Conservation (phyloP, 2,888 invertebrate species). For the Eledona agricola region DNA sequence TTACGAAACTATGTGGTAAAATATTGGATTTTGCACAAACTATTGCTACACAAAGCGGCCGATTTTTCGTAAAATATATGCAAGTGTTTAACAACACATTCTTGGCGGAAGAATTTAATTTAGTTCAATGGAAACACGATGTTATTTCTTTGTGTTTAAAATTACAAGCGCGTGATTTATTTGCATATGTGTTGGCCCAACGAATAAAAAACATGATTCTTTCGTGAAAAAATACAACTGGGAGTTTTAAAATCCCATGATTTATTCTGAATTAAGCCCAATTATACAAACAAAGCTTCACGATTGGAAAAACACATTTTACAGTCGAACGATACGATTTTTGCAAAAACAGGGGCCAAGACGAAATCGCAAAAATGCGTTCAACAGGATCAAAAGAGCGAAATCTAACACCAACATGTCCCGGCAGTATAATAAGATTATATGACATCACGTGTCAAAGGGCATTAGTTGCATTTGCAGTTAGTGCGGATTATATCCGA, state of each 20-base stretch:
- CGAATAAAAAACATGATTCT: slow-evolving; percentile 31
- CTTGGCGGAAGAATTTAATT: slow-evolving; percentile 47
- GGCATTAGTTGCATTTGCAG: too few relatives aligned
- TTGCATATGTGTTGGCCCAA: slow-evolving; percentile 35
- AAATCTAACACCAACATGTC: slow-evolving; percentile 1
- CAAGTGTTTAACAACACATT: too few relatives aligned
- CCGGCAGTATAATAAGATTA: slow-evolving; percentile 20
- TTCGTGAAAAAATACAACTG: slow-evolving; percentile 10
- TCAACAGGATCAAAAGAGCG: slow-evolving; percentile 7
- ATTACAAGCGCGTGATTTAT: slow-evolving; percentile 36
- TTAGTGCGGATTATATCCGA: too few relatives aligned
- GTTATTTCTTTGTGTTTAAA: slow-evolving; percentile 39
- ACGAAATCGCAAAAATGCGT: slow-evolving; percentile 3
- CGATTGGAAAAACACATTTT: slow-evolving; percentile 12
- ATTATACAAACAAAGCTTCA: slow-evolving; percentile 8
- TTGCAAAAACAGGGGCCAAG: too few relatives aligned
- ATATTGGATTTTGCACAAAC: too few relatives aligned
- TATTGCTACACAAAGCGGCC: too few relatives aligned
- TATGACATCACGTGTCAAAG: slow-evolving; percentile 25
- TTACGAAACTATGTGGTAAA: too few relatives aligned
- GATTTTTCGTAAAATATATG: too few relatives aligned
- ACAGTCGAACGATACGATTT: too few relatives aligned
- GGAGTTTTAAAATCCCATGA: slow-evolving; percentile 10
- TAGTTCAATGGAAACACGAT: slow-evolving; percentile 36
- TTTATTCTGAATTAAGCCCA: slow-evolving; percentile 19